Percentiles rank a stretch among this genome's conserved stretches.
Evolutionary conservation across 2,888 invertebrate species (phyloP).

Genomic region (Orthosia gracilis): DNA sequence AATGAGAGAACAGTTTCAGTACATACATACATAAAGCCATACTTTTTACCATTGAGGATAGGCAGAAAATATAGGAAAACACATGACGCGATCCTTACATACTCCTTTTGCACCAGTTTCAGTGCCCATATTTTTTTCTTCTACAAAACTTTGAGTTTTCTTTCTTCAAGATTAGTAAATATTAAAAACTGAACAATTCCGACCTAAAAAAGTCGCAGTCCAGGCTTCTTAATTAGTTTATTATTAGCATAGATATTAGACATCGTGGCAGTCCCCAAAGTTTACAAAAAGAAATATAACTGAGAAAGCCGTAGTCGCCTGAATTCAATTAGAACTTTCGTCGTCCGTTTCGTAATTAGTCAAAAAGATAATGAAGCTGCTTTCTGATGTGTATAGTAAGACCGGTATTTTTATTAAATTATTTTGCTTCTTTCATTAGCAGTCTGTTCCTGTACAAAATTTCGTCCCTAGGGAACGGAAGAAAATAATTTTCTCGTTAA

Average conservation of each 20-base stretch:
- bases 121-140: neutral
- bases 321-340: slow-evolving; percentile 71
- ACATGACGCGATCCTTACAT: too few species aligned
- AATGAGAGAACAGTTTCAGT: too few species aligned
- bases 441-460: slow-evolving; percentile 33
- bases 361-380: slow-evolving; percentile 66
- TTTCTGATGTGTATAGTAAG: slow-evolving; percentile 53
- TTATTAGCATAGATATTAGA: slow-evolving; percentile 73
- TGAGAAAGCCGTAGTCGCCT: slow-evolving; percentile 47
- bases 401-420: slow-evolving; percentile 57
- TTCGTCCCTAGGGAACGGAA: slow-evolving; percentile 32
- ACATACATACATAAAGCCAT: too few species aligned
- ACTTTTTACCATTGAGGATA: too few species aligned
- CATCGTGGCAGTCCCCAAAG: slow-evolving; percentile 47
- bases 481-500: slow-evolving; percentile 34
- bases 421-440: slow-evolving; percentile 49
- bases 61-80: too few species aligned
- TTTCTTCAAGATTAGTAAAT: neutral
- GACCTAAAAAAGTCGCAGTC: slow-evolving; percentile 46
- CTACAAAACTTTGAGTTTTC: neutral
- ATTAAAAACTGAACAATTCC: slow-evolving; percentile 33
- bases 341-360: slow-evolving; percentile 67
- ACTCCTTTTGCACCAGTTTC: too few species aligned
- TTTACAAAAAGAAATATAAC: slow-evolving; percentile 62
- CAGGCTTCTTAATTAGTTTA: slow-evolving; percentile 70